Percentiles rank a stretch among this genome's conserved stretches.
These are phyloP conservation scores for Rhopalosiphum maidis DNA, from an alignment of 1,140 invertebrate genomes.

Conservation along the genomic window DNA sequence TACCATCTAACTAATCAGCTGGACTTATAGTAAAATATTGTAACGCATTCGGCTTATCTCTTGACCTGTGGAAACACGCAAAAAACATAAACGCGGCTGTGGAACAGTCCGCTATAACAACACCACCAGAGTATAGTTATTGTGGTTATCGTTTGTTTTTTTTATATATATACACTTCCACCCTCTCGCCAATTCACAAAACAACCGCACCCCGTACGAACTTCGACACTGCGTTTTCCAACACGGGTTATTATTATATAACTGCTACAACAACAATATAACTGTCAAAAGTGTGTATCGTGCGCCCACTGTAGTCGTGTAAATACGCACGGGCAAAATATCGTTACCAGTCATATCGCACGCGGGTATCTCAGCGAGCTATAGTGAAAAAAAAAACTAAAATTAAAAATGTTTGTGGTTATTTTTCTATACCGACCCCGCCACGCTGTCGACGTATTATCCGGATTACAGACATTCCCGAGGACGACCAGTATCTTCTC, in stretches of 20 bases:
- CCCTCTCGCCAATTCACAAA: not conserved
- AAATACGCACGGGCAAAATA: slow-evolving; percentile 2
- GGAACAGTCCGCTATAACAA: not conserved
- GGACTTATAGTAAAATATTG: not conserved
- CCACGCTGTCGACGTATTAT: not conserved
- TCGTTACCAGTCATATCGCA: slow-evolving; percentile 10
- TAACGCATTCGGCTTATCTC: slow-evolving; percentile 50
- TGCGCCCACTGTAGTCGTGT: not conserved
- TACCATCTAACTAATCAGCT: not conserved
- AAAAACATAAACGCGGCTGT: slow-evolving; percentile 2
- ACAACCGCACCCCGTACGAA: not conserved
- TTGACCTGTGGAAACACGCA: not conserved
- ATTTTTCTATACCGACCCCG: not conserved
- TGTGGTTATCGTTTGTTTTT: not conserved
- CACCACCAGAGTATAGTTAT: not conserved
- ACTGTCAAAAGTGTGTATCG: slow-evolving; percentile 49
- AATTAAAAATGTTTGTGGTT: no score
- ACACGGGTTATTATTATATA: not conserved
- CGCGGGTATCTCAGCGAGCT: not conserved
- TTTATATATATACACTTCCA: not conserved
- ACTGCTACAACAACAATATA: slow-evolving; percentile 51
- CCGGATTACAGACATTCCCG: not conserved
- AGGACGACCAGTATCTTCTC: not conserved
- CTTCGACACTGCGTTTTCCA: slow-evolving; percentile 28
- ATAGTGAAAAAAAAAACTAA: not conserved